These are phyloP conservation scores for Gallinago media DNA, from an alignment of 2,113 vertebrate species.

Conservation along the genomic window DNA sequence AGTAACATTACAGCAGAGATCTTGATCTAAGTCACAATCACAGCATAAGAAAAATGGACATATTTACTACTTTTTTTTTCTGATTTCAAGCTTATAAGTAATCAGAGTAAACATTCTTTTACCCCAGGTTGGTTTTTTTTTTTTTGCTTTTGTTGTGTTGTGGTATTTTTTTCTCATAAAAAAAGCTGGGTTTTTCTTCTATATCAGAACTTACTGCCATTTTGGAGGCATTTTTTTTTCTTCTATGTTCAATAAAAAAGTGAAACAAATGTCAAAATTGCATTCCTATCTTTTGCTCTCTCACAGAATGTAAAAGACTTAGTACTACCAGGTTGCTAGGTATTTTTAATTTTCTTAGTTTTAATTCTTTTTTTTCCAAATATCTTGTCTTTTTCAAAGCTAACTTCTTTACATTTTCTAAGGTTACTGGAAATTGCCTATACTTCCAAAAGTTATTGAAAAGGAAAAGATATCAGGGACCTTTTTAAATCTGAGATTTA, in stretches of 20 bases:
- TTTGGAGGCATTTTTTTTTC: not conserved
- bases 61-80: not conserved
- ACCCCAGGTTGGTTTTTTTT: too few relatives aligned
- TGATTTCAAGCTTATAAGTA: not conserved
- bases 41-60: not conserved
- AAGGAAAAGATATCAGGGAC: not conserved
- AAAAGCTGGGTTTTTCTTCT: accelerated
- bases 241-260: not conserved
- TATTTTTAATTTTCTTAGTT: not conserved
- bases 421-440: not conserved
- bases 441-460: not conserved
- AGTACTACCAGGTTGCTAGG: not conserved
- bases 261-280: not conserved
- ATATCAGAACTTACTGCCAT: not conserved
- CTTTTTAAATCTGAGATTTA: not conserved
- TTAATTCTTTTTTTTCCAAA: not conserved
- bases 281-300: not conserved
- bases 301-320: not conserved
- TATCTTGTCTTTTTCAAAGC: not conserved
- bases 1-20: not conserved
- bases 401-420: not conserved
- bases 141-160: not conserved
- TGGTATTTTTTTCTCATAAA: not conserved
- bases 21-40: not conserved
- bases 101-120: not conserved